phyloP scores from a whole-genome alignment of 2,797 vertebrate species.

The Dermochelys coriacea region DNA sequence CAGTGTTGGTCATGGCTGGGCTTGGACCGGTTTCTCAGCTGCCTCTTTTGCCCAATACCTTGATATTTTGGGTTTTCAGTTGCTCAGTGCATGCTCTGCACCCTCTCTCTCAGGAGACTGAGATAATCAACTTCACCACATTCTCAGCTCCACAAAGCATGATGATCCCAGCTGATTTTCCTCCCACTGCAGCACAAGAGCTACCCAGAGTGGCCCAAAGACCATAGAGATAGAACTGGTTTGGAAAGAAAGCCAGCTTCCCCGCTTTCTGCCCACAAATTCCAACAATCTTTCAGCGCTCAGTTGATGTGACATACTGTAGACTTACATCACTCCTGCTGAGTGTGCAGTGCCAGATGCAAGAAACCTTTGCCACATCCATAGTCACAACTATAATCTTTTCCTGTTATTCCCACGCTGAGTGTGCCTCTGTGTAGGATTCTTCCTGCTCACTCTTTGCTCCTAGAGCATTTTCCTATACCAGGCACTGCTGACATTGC shows the following conservation, averaged over 20 bases:
- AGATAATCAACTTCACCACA: background rate
- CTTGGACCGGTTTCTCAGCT: background rate
- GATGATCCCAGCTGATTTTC: background rate
- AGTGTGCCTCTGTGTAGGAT: background rate
- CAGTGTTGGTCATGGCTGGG: background rate
- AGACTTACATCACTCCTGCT: background rate
- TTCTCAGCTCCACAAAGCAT: background rate
- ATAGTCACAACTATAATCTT: background rate
- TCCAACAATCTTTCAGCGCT: background rate
- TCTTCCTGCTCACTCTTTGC: background rate
- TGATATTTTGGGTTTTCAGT: background rate
- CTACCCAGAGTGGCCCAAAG: background rate
- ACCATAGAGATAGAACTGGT: accelerated
- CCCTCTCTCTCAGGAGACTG: background rate
- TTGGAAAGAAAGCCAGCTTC: background rate
- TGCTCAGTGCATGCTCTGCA: background rate
- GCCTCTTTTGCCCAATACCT: background rate
- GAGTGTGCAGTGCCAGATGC: background rate
- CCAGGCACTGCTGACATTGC: constrained; percentile 21
- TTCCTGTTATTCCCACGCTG: background rate
- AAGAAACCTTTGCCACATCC: background rate
- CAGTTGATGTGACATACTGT: background rate
- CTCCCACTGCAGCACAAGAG: background rate
- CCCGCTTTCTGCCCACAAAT: background rate
- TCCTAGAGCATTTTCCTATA: background rate